Conservation (phyloP, 64 coral and sea anemone species). For the Montipora sp. region DNA sequence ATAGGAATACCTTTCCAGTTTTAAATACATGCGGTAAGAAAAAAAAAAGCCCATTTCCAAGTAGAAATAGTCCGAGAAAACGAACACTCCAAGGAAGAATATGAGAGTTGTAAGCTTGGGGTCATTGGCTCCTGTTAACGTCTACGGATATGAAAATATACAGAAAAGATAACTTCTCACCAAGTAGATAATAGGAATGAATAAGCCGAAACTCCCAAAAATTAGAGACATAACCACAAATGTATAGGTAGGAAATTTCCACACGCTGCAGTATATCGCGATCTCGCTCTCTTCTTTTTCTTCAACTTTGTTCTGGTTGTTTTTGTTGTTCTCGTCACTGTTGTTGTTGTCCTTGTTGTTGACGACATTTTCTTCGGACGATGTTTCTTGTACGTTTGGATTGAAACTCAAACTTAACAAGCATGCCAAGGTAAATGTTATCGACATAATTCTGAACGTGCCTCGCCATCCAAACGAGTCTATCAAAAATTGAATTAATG, state of each 20-base stretch:
- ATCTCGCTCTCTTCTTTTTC: neutral
- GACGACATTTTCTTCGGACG: neutral
- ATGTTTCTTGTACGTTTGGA: constrained; percentile 35
- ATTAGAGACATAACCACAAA: neutral
- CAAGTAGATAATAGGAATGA: constrained; percentile 39
- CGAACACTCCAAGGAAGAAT: too few relatives aligned
- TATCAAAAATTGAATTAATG: constrained; percentile 51
- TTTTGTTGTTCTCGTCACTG: too few relatives aligned
- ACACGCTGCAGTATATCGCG: constrained; percentile 26
- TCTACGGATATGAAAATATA: too few relatives aligned
- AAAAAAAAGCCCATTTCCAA: too few relatives aligned
- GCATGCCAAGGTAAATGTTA: neutral
- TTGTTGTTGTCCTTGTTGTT: too few relatives aligned
- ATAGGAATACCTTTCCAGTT: too few relatives aligned
- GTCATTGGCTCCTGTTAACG: too few relatives aligned
- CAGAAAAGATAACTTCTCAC: neutral
- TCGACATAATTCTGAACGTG: constrained; percentile 28
- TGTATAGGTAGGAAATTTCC: constrained; percentile 5
- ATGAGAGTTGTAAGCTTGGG: too few relatives aligned
- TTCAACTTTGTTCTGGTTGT: too few relatives aligned
- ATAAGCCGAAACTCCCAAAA: constrained; percentile 32
- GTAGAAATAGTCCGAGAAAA: too few relatives aligned
- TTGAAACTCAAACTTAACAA: neutral
- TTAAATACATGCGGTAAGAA: too few relatives aligned
- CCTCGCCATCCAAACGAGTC: constrained; percentile 46